Percentiles rank a stretch among this genome's conserved stretches.
phyloP scores from a whole-genome alignment of 2,113 vertebrate species.

The Paradoxurus hermaphroditus region DNA sequence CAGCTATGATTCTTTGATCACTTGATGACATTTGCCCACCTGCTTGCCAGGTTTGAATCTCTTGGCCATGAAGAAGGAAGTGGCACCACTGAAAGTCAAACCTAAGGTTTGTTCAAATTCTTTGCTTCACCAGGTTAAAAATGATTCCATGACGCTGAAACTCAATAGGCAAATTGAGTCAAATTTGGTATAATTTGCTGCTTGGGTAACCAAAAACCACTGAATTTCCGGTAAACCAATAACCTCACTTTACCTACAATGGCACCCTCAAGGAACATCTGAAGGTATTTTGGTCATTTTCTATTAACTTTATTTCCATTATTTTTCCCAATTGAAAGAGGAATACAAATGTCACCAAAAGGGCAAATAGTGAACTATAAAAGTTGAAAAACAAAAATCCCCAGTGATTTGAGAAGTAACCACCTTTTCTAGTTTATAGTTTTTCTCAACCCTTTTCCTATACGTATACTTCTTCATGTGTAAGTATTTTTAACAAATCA shows the following conservation, averaged over 20 bases:
- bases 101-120: not conserved
- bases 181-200: not conserved
- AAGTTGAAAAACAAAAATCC: not conserved
- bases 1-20: not conserved
- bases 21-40: not conserved
- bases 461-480: not conserved
- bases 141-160: not conserved
- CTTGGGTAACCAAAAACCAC: not conserved
- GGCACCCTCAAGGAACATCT: not conserved
- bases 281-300: not conserved
- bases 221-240: not conserved
- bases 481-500: not conserved
- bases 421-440: not conserved
- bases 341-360: not conserved
- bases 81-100: not conserved
- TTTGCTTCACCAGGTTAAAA: not conserved
- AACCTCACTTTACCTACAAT: not conserved
- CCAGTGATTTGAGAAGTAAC: not conserved
- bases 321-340: conserved; percentile 9
- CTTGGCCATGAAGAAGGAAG: not conserved
- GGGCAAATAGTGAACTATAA: not conserved
- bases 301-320: not conserved
- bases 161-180: not conserved
- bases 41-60: not conserved
- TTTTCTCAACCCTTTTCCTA: not conserved